phyloP scores from a whole-genome alignment of 1,140 invertebrate species.

The Theocolax elegans region DNA sequence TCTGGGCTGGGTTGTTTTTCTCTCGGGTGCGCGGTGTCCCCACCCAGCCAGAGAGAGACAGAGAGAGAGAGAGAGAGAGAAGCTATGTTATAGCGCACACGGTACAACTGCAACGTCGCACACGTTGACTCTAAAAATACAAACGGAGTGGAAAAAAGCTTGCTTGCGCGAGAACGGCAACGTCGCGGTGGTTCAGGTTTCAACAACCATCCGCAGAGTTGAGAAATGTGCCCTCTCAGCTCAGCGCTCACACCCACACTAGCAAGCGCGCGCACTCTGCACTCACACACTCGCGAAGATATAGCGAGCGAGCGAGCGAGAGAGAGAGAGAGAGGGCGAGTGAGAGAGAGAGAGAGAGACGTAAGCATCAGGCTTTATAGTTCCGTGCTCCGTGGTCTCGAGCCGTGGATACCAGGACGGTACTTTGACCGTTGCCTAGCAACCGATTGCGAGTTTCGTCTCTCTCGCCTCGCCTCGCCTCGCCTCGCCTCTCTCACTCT shows the following conservation, averaged over 20 bases:
- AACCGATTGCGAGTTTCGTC: slow-evolving; percentile 31
- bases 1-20: no score
- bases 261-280: background rate
- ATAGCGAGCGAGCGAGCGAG: no score
- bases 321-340: no score
- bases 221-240: slow-evolving; percentile 36
- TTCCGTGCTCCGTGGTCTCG: slow-evolving; percentile 1
- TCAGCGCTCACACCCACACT: background rate
- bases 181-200: slow-evolving; percentile 25
- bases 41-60: no score
- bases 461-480: slow-evolving; percentile 16
- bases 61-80: background rate
- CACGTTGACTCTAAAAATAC: slow-evolving; percentile 20
- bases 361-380: slow-evolving; percentile 2
- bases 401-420: slow-evolving; percentile 35
- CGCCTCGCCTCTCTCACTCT: no score
- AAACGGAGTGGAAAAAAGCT: background rate
- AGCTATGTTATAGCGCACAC: slow-evolving; percentile 6
- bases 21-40: no score
- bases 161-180: background rate
- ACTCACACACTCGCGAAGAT: no score
- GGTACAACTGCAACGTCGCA: slow-evolving; percentile 41
- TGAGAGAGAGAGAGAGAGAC: no score
- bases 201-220: slow-evolving; percentile 37
- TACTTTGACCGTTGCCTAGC: slow-evolving; percentile 35